Base-by-base conservation (phyloP, 2,113 vertebrate genomes). In the Ranitomeya variabilis region DNA sequence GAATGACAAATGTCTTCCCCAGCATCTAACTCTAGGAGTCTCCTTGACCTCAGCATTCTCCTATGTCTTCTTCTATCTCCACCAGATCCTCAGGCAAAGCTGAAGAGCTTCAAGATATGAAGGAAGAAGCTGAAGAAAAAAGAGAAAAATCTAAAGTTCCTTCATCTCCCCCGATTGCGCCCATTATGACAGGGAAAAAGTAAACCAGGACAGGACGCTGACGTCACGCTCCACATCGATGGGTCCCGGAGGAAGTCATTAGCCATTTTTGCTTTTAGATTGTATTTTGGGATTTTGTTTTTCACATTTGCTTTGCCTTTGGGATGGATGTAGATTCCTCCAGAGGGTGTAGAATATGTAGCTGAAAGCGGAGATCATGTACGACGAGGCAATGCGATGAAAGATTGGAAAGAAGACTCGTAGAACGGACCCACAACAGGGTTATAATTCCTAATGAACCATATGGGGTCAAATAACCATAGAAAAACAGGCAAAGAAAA, bases 261-360 rank as follows among this genome's bases (percentile, higher is more conserved):
- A 83, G 80, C 80, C 31, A n/a, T 83, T 64, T 45, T 64, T 66
- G 80, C 80, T 45, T 80, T 83, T 67, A 66, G 16, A 66, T 67
- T 82, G 60, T 66, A 59, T 23, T 60, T 59, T 80, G 23, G 18
- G 18, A 7, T 81, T 82, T 8, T 13, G 16, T 37, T 64, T 67
- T 83, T 83, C 51, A 52, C 62, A 83, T 83, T 83, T 67, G 37
- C 64, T 83, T 83, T 83, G 31, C 80, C 51, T 82, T 45, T 64
- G 59, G 80, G 78, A 59, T 31, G 55, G 78, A 80, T 31, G n/a
- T 19, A 37, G 3, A 18, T 37, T 15, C 18, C 79, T 62, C 79
- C 79, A 37, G 79, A 60, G 55, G n/a, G 23, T 21, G 18, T 51
- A 18, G 6, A 6, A 64, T 51, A 26, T 67, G 45, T 64, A 23